Evolutionary conservation across 2,113 vertebrate genomes (phyloP), one percentile per base, ranked within the genome.

Genomic region (Saguinus midas): DNA sequence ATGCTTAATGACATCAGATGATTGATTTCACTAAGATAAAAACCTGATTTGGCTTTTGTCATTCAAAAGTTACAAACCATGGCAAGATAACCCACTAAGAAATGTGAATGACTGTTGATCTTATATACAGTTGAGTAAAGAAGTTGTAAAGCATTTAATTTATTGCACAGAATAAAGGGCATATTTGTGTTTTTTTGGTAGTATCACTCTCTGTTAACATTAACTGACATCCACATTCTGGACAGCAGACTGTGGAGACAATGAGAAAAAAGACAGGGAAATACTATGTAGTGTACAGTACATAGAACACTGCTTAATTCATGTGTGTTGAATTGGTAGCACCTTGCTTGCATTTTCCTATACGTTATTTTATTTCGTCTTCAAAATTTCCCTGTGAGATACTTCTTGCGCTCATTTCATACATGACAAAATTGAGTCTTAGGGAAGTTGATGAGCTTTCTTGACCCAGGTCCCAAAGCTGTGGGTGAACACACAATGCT

Each of bases 51-150:
- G 82, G 35, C 35, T 50, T 78, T 84, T 96, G 72, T 78, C 80
- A n/a, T 86, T 95, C 72, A 82, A 76, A 85, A 85, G 50, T 90
- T 94, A 50, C 70, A 92, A 96, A 32, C 50, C 57, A 45, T 87
- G 17, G 14, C 92, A 85, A 85, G 20, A 37, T 16, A 87, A 43
- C 17, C 20, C 66, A 72, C 78, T 81, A 78, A 87, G 66, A 96
- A 90, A 75, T 55, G 50, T 86, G 87, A 90, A 92, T 87, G 70
- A 48, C 94, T 50, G 70, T 87, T 87, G 91, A 76, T 93, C 37
- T 58, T 64, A 66, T 76, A 75, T 57, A 92, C 16, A 76, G 35
- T n/a, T 96, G 86, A 94, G 48, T n/a, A 48, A 70, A 87, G 73
- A 82, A 75, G 20, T 52, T 83, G 21, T n/a, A 68, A 90, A 90